Evolutionary conservation across 2,888 invertebrate genomes (phyloP).

Genomic region (Ypsolopha sequella): DNA sequence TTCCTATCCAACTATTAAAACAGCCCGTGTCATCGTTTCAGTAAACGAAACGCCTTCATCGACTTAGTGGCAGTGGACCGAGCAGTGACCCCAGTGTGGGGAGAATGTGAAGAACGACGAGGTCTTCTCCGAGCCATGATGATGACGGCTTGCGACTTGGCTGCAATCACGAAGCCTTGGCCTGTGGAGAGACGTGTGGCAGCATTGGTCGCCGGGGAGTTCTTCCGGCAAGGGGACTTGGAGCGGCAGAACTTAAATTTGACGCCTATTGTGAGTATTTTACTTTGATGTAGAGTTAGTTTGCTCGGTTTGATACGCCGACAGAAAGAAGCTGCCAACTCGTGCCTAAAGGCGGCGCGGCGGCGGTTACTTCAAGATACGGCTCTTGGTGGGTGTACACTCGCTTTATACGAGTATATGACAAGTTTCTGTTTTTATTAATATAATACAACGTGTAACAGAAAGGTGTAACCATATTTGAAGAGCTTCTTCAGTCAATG

Average conservation of each 20-base stretch:
- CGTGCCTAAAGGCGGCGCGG: too few relatives aligned
- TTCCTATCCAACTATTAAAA: too few relatives aligned
- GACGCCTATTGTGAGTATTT: slow-evolving; percentile 85
- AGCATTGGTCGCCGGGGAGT: slow-evolving; percentile 91
- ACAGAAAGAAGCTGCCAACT: neutral
- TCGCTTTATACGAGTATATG: too few relatives aligned
- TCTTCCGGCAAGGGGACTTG: slow-evolving; percentile 94
- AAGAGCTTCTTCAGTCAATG: too few relatives aligned
- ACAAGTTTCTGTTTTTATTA: too few relatives aligned
- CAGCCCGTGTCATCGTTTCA: slow-evolving; percentile 31
- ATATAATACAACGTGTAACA: too few relatives aligned
- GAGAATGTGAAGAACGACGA: slow-evolving; percentile 81
- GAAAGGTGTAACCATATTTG: too few relatives aligned
- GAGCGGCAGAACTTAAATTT: slow-evolving; percentile 90
- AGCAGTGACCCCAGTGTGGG: slow-evolving; percentile 60
- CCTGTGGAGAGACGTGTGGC: slow-evolving; percentile 93
- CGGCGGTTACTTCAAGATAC: too few relatives aligned
- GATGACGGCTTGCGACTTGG: slow-evolving; percentile 96
- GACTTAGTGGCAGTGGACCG: slow-evolving; percentile 70
- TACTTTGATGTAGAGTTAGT: too few relatives aligned
- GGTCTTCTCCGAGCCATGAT: slow-evolving; percentile 90
- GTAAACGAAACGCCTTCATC: slow-evolving; percentile 91
- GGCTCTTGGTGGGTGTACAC: too few relatives aligned
- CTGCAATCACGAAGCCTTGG: slow-evolving; percentile 96
- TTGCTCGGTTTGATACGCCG: too few relatives aligned